Percentiles rank a stretch among this genome's conserved stretches.
These are phyloP conservation scores for Thymelicus sylvestris DNA, from an alignment of 2,888 invertebrate species.

Conservation along the genomic window DNA sequence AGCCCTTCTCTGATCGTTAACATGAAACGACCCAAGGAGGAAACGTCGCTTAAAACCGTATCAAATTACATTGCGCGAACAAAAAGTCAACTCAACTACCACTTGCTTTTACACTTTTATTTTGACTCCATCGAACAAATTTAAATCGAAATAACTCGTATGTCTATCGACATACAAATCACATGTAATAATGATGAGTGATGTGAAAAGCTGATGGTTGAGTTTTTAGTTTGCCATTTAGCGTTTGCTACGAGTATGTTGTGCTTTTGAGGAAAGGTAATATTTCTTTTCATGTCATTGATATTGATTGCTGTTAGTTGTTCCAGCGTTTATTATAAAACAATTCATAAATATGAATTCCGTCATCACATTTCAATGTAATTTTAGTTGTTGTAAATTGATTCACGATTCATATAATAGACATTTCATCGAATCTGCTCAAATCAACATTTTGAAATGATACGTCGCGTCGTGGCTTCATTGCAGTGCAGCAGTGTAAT, in stretches of 20 bases:
- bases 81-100: conserved; percentile 28
- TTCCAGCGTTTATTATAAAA: no score
- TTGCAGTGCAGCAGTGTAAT: no score
- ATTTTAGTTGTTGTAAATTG: no score
- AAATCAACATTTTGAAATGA: no score
- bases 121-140: background rate
- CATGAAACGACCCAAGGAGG: conserved; percentile 30
- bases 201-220: background rate
- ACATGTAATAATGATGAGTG: background rate
- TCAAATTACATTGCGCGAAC: conserved; percentile 33
- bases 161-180: background rate
- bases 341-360: no score
- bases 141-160: background rate
- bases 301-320: no score
- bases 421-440: no score
- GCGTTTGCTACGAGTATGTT: background rate
- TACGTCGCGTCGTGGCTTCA: no score
- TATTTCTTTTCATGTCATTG: no score
- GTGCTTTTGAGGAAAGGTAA: no score
- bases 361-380: no score
- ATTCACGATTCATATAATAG: no score
- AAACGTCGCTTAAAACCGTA: conserved; percentile 34
- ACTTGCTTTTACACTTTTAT: conserved; percentile 14
- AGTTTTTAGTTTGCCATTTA: background rate
- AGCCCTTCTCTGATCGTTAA: conserved; percentile 24